A percentile compares a stretch with the other conserved stretches of the same genome.
These are phyloP conservation scores for Chrysomallon squamiferum DNA, from an alignment of 1,140 invertebrate species.

Conservation along the genomic window DNA sequence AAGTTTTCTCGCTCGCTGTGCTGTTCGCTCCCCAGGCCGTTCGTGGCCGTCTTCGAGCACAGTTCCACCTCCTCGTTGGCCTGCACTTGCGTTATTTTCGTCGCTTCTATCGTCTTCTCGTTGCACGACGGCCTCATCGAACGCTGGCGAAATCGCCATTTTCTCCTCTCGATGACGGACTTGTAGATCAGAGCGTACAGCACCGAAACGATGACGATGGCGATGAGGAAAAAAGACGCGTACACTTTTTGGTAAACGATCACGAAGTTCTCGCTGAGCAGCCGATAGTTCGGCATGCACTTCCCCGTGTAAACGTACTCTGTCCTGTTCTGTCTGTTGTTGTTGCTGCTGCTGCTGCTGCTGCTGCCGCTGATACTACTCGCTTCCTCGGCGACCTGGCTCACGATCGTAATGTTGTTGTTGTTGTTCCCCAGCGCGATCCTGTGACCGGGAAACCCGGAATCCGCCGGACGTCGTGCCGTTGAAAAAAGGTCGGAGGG, in stretches of 20 bases:
- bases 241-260: slow-evolving; percentile 44
- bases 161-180: slow-evolving; percentile 40
- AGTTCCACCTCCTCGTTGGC: slow-evolving; percentile 16
- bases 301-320: slow-evolving; percentile 3
- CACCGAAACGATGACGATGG: slow-evolving; percentile 42
- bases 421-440: not conserved
- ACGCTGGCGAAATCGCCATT: slow-evolving; percentile 27
- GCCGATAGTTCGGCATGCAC: slow-evolving; percentile 29
- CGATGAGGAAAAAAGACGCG: slow-evolving; percentile 46
- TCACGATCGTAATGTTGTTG: not conserved
- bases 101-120: not conserved
- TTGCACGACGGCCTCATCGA: not conserved
- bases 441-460: too few relatives aligned
- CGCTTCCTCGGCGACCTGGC: not conserved
- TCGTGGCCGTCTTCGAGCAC: slow-evolving; percentile 10
- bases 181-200: slow-evolving; percentile 52
- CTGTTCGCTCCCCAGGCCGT: slow-evolving; percentile 10
- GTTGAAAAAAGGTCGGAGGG: not conserved
- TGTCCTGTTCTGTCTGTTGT: not conserved
- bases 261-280: slow-evolving; percentile 30
- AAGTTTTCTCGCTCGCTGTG: not conserved
- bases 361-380: not conserved
- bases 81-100: slow-evolving; percentile 6
- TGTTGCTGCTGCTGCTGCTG: not conserved
- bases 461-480: not conserved